Conservation (phyloP, 2,113 vertebrate species). For the Rattus norvegicus region GRCr8 NC_086019.1:159492501-159493000, state of each 20-base stretch:
- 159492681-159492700: neutral
- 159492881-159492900: neutral
- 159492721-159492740: neutral
- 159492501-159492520: neutral
- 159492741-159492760: neutral
- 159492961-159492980: neutral
- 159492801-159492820: slow-evolving; percentile 12
- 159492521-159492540: neutral
- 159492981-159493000: neutral
- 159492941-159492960: neutral
- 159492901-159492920: neutral
- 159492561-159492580: neutral
- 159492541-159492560: neutral
- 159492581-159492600: neutral
- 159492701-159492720: neutral
- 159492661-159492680: neutral
- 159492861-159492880: neutral
- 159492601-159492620: neutral
- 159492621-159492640: neutral
- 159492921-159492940: neutral
- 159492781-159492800: neutral
- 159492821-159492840: neutral
- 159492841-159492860: neutral
- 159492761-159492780: neutral
- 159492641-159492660: neutral